A percentile compares a stretch with the other conserved stretches of the same genome.
Evolutionary conservation across 2,113 vertebrate genomes (phyloP).

Genomic region (Mesoclemmys tuberculata): DNA sequence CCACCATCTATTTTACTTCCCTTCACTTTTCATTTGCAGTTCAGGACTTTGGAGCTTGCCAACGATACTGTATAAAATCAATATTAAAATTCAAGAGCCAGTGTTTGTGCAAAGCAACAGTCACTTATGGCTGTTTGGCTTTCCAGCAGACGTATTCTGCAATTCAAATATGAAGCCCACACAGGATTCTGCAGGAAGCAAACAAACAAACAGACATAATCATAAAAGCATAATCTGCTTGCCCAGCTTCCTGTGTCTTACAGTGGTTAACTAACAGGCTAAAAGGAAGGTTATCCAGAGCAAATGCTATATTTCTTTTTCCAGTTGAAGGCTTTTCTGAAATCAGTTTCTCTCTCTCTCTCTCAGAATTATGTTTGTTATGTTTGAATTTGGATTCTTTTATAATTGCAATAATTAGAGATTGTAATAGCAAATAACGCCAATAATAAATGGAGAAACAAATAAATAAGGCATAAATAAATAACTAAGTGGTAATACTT

Average conservation of each 20-base stretch:
- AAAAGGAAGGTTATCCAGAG: accelerated
- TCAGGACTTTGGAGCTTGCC: neutral
- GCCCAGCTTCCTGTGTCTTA: neutral
- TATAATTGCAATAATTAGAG: neutral
- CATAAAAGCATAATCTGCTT: neutral
- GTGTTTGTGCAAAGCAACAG: neutral
- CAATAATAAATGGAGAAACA: neutral
- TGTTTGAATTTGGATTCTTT: accelerated
- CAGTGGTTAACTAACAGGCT: neutral
- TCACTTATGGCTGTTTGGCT: neutral
- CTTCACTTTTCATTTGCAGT: neutral
- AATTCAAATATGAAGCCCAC: accelerated
- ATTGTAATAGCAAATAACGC: accelerated
- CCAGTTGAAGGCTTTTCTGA: neutral
- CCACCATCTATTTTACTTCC: accelerated
- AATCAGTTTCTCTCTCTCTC: neutral
- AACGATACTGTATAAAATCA: neutral
- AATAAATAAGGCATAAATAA: neutral
- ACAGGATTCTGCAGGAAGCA: neutral
- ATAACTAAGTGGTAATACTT: accelerated
- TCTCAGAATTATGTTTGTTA: accelerated
- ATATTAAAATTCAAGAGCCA: neutral
- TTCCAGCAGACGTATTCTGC: accelerated
- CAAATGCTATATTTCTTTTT: neutral
- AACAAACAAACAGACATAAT: neutral